phyloP scores from a whole-genome alignment of 2,888 invertebrate species.

The Catocala sponsa region DNA sequence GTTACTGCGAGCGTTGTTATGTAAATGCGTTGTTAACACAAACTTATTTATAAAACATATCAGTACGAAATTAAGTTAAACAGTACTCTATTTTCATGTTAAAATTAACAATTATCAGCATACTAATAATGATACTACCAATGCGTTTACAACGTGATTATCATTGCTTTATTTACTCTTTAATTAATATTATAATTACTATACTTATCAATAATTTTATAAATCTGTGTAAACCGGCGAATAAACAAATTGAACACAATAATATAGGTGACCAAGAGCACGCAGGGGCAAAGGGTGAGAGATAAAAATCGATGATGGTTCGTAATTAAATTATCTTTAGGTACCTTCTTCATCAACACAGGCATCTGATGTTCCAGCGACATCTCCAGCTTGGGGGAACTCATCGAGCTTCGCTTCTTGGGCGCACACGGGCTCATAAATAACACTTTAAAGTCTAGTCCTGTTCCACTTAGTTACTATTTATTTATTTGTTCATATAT shows the following conservation, averaged over 20 bases:
- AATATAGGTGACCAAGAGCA: constrained; percentile 24
- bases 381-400: constrained; percentile 78
- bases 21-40: constrained; percentile 8
- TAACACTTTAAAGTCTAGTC: constrained; percentile 60
- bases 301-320: constrained; percentile 15
- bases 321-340: constrained; percentile 35
- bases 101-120: constrained; percentile 18
- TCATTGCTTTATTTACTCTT: constrained; percentile 30
- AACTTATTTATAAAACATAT: constrained; percentile 1
- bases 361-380: constrained; percentile 82
- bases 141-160: constrained; percentile 1
- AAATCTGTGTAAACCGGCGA: constrained; percentile 18
- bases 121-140: constrained; percentile 9
- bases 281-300: constrained; percentile 35
- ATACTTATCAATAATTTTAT: constrained; percentile 23
- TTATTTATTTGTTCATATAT: constrained; percentile 66
- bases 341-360: constrained; percentile 82
- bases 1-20: constrained; percentile 9
- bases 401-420: constrained; percentile 65
- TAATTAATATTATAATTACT: constrained; percentile 23
- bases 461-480: constrained; percentile 62
- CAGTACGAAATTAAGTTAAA: constrained; percentile 6
- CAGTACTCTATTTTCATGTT: constrained; percentile 2
- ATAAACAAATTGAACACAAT: constrained; percentile 10
- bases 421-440: constrained; percentile 66